These are phyloP conservation scores for Nannoperca obscura DNA, from an alignment of 2,797 vertebrate genomes.

Conservation along the genomic window DNA sequence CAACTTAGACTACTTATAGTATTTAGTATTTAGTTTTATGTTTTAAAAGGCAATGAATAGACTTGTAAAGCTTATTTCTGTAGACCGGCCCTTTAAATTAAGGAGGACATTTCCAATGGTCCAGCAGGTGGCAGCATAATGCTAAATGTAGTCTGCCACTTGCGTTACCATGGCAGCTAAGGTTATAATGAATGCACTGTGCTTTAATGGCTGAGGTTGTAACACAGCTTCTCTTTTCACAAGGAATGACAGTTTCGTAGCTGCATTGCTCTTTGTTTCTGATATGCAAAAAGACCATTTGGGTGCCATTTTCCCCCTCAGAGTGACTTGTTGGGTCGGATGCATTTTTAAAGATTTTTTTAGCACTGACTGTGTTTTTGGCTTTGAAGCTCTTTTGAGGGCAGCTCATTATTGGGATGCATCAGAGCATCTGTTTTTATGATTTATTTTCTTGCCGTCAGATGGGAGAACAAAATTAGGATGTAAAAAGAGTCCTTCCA, in stretches of 20 bases:
- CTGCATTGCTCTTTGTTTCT: constrained; percentile 5
- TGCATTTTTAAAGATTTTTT: neutral
- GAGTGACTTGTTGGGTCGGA: neutral
- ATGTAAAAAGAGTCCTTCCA: neutral
- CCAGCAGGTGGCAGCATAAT: constrained; percentile 80
- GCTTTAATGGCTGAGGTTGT: constrained; percentile 49
- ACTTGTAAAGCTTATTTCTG: neutral
- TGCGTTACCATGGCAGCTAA: constrained; percentile 71
- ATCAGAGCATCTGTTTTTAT: constrained; percentile 5
- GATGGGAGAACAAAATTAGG: neutral
- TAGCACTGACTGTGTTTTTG: neutral
- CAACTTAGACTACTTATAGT: neutral
- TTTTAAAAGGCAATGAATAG: neutral
- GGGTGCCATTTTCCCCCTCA: accelerated
- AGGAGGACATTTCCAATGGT: neutral
- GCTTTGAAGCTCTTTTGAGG: constrained; percentile 9
- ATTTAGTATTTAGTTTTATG: no score
- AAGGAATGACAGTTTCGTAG: constrained; percentile 15
- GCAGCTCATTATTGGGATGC: neutral
- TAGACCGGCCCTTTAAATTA: neutral
- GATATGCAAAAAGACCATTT: neutral
- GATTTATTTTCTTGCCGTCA: neutral
- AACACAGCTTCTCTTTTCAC: constrained; percentile 35
- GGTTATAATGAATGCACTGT: constrained; percentile 62
- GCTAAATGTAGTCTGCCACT: constrained; percentile 13